These are phyloP conservation scores for Acanthurus tractus DNA, from an alignment of 2,797 vertebrate genomes.

Conservation along the genomic window DNA sequence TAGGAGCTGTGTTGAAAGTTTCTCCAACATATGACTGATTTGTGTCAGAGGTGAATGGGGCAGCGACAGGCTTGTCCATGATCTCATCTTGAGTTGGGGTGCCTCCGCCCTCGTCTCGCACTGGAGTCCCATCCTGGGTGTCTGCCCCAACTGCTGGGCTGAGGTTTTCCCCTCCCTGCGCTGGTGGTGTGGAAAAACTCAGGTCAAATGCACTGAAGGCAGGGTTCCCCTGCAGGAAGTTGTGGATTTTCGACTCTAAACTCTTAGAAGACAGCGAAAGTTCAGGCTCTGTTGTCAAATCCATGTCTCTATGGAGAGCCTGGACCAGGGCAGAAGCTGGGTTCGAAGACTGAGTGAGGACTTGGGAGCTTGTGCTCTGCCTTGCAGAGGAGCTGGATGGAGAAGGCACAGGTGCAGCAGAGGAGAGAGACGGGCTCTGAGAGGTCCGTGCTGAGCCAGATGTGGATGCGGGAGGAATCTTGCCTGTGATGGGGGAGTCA, in stretches of 20 bases:
- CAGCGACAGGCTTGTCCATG: slow-evolving; percentile 90
- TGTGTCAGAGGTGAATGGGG: slow-evolving; percentile 63
- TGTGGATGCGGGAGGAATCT: slow-evolving; percentile 59
- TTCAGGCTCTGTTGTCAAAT: slow-evolving; percentile 59
- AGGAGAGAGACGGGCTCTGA: slow-evolving; percentile 55
- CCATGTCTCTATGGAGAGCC: slow-evolving; percentile 73
- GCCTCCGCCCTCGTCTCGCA: slow-evolving; percentile 94
- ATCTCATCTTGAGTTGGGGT: slow-evolving; percentile 98
- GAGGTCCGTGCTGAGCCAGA: slow-evolving; percentile 54
- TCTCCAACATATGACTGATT: slow-evolving; percentile 33
- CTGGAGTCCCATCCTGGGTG: slow-evolving; percentile 92
- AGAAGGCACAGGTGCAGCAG: slow-evolving; percentile 48
- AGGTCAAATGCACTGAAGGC: slow-evolving; percentile 91
- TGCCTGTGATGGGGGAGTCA: slow-evolving; percentile 62
- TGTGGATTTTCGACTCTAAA: slow-evolving; percentile 97
- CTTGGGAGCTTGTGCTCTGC: slow-evolving; percentile 66
- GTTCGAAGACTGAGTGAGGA: slow-evolving; percentile 36
- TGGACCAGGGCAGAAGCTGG: slow-evolving; percentile 84
- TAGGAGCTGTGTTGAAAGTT: neutral
- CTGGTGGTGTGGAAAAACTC: slow-evolving; percentile 84
- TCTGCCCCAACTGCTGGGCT: slow-evolving; percentile 86
- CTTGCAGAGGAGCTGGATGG: slow-evolving; percentile 61
- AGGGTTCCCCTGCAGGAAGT: slow-evolving; percentile 93
- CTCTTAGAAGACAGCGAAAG: slow-evolving; percentile 68
- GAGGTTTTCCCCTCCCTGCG: slow-evolving; percentile 47